Conservation (phyloP, 2,797 vertebrate genomes). For the Trichosurus vulpecula region DNA sequence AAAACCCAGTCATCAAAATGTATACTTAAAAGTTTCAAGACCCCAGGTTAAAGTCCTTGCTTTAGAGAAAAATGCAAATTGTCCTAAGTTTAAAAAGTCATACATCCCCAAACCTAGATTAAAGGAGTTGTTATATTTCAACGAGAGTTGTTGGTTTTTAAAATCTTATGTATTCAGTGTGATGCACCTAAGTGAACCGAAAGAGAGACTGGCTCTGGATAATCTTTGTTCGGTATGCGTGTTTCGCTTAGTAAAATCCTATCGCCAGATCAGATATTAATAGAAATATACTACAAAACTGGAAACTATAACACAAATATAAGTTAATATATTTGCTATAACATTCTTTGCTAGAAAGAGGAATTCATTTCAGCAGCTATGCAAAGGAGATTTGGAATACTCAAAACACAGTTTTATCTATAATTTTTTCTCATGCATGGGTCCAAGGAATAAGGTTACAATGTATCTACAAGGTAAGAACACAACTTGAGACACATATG, state of each 20-base stretch:
- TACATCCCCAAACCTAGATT: not conserved
- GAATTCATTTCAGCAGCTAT: slow-evolving; percentile 1
- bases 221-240: not conserved
- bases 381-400: not conserved
- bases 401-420: not conserved
- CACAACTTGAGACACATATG: not conserved
- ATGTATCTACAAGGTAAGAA: not conserved
- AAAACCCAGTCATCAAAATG: not conserved
- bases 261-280: slow-evolving; percentile 1
- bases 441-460: not conserved
- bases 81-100: not conserved
- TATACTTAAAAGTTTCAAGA: not conserved
- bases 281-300: not conserved
- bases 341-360: slow-evolving; percentile 1
- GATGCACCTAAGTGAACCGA: not conserved
- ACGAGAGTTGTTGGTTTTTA: not conserved
- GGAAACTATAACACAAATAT: slow-evolving; percentile 25
- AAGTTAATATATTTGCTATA: slow-evolving; percentile 2
- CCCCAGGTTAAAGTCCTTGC: not conserved
- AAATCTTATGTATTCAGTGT: not conserved
- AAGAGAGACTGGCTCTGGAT: not conserved
- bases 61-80: not conserved
- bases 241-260: slow-evolving; percentile 21
- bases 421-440: not conserved
- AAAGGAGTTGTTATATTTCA: not conserved